Conservation (phyloP, 2,113 vertebrate genomes). For the Chelonoidis abingdonii region DNA sequence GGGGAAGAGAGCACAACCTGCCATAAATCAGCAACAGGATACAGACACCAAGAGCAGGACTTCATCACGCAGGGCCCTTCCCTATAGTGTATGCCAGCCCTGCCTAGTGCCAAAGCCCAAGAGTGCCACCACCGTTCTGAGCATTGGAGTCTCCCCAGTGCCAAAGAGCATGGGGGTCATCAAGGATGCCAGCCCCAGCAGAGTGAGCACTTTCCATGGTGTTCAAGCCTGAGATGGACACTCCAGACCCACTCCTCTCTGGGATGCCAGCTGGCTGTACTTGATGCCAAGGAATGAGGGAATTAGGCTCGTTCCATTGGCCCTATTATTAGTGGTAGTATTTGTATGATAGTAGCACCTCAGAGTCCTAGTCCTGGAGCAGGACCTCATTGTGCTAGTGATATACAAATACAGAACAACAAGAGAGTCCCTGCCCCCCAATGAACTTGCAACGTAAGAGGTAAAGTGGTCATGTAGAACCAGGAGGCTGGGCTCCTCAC, state of each 20-base stretch:
- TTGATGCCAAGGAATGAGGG: background rate
- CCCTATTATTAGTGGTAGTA: background rate
- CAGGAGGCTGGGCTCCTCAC: background rate
- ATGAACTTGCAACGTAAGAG: background rate
- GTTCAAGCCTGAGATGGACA: background rate
- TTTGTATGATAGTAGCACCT: background rate
- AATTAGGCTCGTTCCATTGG: background rate
- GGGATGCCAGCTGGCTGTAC: background rate
- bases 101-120: background rate
- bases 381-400: background rate
- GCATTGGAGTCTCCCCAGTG: background rate
- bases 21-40: conserved; percentile 36
- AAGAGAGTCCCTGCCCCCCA: background rate
- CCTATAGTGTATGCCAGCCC: background rate
- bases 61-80: background rate
- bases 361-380: background rate
- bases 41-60: background rate
- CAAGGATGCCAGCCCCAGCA: background rate
- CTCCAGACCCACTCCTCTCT: background rate
- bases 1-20: background rate
- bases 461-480: background rate
- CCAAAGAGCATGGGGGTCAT: background rate
- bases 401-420: background rate
- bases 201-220: background rate
- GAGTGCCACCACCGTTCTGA: background rate